Base-by-base conservation (phyloP, 2,113 vertebrate genomes). In the Nibea albiflora region DNA sequence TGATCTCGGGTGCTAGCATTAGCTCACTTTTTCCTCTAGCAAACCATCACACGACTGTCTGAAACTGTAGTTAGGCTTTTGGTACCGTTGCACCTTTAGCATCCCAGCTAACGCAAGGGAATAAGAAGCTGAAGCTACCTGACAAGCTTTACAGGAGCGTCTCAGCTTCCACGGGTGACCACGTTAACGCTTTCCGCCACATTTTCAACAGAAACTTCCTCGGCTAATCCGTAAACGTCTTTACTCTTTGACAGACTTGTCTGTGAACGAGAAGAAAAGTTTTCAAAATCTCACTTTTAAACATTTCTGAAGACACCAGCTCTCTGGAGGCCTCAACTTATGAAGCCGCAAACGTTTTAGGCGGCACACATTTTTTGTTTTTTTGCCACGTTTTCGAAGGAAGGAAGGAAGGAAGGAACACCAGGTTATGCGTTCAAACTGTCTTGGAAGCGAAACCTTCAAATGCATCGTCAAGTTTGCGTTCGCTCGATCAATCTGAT, bases 341-440 rank as follows among this genome's bases (percentile, higher is more conserved):
- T 35, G 14, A 80, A 78, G 69, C 60, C 16, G 35, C 22, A n/a
- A 63, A 67, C 65, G 65, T 60, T 84, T 80, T 1, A 50, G 50
- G 54, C 16, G 60, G 15, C 42, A 9, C 57, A 28, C 14, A 17
- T 31, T 65, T 17, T 17, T 54, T 4, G 2, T 22, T 66, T 74
- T 76, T 67, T 44, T 68, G 57, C 42, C 80, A 78, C 73, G 49
- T 81, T 84, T 84, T 68, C 0, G 31, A 31, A 31, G 31, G 4
- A 49, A 60, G 71, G 26, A 47, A 63, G 63, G 60, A 85, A 83
- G 71, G 26, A 47, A 63, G 63, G 60, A 85, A 83, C 87, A 89
- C 72, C 91, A 87, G 90, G 91, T 90, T 89, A 77, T 39, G 78
- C 2, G 64, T 76, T 80, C 78, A 79, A 44, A 84, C 60, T 10